A percentile compares a stretch with the other conserved stretches of the same genome.
phyloP scores from a whole-genome alignment of 1,140 invertebrate genomes.

The Drosophila rhopaloa region DNA sequence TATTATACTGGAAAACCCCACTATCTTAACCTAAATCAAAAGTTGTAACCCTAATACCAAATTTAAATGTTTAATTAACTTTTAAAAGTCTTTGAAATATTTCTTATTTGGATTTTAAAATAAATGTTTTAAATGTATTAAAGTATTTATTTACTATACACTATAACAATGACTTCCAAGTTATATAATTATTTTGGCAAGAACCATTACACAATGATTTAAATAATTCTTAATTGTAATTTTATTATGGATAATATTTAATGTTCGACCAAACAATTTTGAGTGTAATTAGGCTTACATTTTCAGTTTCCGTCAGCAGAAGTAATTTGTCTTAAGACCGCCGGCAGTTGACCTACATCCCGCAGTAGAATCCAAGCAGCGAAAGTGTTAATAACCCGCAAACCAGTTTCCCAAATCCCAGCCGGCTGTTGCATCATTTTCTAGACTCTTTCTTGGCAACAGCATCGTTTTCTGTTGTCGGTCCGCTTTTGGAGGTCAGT shows the following conservation, averaged over 20 bases:
- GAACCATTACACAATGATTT: no score
- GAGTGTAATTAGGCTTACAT: background rate
- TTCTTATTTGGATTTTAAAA: no score
- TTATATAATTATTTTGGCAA: no score
- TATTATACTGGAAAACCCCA: background rate
- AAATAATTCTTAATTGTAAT: no score
- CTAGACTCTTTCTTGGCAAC: conserved; percentile 76
- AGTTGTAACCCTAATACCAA: no score
- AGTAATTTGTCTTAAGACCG: conserved; percentile 28
- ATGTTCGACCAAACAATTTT: background rate
- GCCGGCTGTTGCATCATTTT: conserved; percentile 66
- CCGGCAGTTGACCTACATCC: conserved; percentile 68
- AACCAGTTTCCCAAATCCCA: conserved; percentile 63
- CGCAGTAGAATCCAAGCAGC: conserved; percentile 67
- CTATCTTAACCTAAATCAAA: no score
- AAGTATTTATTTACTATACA: no score
- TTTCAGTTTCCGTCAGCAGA: background rate
- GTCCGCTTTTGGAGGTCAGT: conserved; percentile 67
- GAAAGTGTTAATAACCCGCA: conserved; percentile 79
- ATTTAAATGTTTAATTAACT: no score
- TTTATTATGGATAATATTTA: no score
- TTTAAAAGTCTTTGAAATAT: no score
- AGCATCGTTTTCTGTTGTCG: conserved; percentile 9
- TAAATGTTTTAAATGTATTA: no score
- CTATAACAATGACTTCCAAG: no score